Base-by-base conservation (phyloP, 2,113 vertebrate genomes). In the Oenanthe oenanthe region DNA sequence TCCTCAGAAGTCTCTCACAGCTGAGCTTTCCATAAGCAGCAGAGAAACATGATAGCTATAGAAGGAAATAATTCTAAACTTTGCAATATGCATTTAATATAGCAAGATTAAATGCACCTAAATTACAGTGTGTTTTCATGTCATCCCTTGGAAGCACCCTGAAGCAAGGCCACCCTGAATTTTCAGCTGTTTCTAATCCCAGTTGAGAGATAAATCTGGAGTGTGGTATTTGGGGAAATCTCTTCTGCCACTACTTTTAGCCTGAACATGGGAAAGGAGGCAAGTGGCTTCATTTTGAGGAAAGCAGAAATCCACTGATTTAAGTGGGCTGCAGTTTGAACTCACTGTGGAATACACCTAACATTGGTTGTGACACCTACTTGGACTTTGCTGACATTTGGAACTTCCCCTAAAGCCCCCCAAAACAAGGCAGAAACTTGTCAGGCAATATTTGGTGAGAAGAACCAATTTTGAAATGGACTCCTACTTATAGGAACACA, bases 161-260 rank as follows among this genome's bases (percentile, higher is more conserved):
- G 89, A 53, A 93, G 91, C 96, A 76, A 96, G 91, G 89, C 91
- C 91, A 92, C 92, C 88, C 89, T 84, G 75, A 60, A 19, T 80
- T 86, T 86, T 91, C 95, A 94, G 92, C 88, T 94, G 91, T 90
- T 97, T 96, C 91, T 71, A 91, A 93, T 97, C 88, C 79, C 21
- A 36, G 26, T 1, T 71, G 79, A 77, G 88, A 92, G 91, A 96
- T 68, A 88, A 92, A 92, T 89, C 83, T 88, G 72, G 67, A 93
- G 43, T 1, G 26, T 54, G 71, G 78, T 70, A 88, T 91, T 51
- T 93, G 83, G 82, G 83, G 14, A 92, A 92, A 50, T 88, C 88
- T 94, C 91, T 79, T 88, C 79, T 88, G 68, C 60, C 88, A 25
- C 72, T 88, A 3, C 92, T 93, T 88, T 77, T 51, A 88, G 71